Conservation (phyloP, 1,140 invertebrate genomes). For the Helicorthomorpha holstii region DNA sequence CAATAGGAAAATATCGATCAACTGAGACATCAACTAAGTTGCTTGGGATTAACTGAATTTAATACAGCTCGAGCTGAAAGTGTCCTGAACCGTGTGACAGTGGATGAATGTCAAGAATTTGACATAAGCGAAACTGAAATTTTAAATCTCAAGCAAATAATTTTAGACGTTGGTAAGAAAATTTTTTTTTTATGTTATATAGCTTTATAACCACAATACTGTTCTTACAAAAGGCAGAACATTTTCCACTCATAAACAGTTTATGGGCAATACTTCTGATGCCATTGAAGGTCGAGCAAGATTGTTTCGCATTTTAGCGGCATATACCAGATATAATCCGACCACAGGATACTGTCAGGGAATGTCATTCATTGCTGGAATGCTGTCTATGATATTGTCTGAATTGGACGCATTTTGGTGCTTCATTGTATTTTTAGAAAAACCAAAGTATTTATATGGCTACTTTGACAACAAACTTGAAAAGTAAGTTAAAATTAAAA, state of each 20-base stretch:
- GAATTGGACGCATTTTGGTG: slow-evolving; percentile 14
- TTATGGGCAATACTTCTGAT: slow-evolving; percentile 7
- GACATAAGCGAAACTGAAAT: not conserved
- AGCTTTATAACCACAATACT: not conserved
- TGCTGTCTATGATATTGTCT: slow-evolving; percentile 8
- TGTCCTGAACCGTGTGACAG: not conserved
- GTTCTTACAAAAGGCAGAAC: slow-evolving; percentile 8
- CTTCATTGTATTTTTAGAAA: slow-evolving; percentile 9
- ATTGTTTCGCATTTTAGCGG: slow-evolving; percentile 12
- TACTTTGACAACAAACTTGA: slow-evolving; percentile 10
- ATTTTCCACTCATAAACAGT: slow-evolving; percentile 11
- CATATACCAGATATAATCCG: slow-evolving; percentile 11
- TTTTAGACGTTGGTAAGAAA: slow-evolving; percentile 11
- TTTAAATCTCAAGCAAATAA: slow-evolving; percentile 8
- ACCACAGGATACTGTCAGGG: slow-evolving; percentile 13
- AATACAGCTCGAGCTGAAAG: not conserved
- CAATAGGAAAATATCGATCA: slow-evolving; percentile 3
- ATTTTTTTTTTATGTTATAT: not conserved
- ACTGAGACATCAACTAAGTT: slow-evolving; percentile 11
- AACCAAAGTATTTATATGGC: slow-evolving; percentile 12
- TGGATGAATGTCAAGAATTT: slow-evolving; percentile 4
- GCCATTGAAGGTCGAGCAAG: slow-evolving; percentile 11
- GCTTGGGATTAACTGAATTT: slow-evolving; percentile 11
- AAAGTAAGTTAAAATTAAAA: slow-evolving; percentile 6
- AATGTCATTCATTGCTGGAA: slow-evolving; percentile 12